phyloP scores from a whole-genome alignment of 2,888 invertebrate genomes.

The Plemyria rubiginata region DNA sequence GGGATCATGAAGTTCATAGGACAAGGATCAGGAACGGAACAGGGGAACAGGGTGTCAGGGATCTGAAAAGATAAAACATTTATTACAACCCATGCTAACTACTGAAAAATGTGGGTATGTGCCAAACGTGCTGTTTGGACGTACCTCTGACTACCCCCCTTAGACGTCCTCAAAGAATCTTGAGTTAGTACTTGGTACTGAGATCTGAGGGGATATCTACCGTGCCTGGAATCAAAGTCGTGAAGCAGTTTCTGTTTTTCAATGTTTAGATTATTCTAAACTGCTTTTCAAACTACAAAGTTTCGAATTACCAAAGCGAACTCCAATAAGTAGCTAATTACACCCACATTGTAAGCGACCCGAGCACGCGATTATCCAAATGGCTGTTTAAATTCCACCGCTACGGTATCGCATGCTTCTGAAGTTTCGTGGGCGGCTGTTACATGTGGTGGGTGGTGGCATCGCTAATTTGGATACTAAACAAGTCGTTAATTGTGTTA shows the following conservation, averaged over 20 bases:
- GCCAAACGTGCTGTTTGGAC: too few species aligned
- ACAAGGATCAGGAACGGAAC: neutral
- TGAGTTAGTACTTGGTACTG: too few species aligned
- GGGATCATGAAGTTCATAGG: neutral
- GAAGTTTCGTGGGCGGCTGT: slow-evolving; percentile 10
- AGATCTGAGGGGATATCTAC: too few species aligned
- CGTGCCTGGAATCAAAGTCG: too few species aligned
- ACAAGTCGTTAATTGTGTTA: neutral
- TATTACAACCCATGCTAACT: too few species aligned
- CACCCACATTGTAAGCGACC: slow-evolving; percentile 16
- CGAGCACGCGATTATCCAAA: slow-evolving; percentile 13
- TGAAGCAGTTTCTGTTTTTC: too few species aligned
- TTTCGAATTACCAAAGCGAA: slow-evolving; percentile 13
- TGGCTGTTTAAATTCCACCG: slow-evolving; percentile 10
- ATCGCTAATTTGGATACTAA: slow-evolving; percentile 13
- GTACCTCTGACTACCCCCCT: too few species aligned
- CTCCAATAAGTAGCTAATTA: slow-evolving; percentile 3
- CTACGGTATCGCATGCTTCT: slow-evolving; percentile 2
- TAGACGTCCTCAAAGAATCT: too few species aligned
- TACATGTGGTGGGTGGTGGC: neutral
- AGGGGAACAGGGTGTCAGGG: neutral
- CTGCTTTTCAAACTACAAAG: slow-evolving; percentile 10
- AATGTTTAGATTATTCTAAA: neutral
- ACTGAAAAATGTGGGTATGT: too few species aligned
- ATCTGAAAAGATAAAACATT: slow-evolving; percentile 3